These are phyloP conservation scores for Apoda limacodes DNA, from an alignment of 2,888 invertebrate species.

Conservation along the genomic window DNA sequence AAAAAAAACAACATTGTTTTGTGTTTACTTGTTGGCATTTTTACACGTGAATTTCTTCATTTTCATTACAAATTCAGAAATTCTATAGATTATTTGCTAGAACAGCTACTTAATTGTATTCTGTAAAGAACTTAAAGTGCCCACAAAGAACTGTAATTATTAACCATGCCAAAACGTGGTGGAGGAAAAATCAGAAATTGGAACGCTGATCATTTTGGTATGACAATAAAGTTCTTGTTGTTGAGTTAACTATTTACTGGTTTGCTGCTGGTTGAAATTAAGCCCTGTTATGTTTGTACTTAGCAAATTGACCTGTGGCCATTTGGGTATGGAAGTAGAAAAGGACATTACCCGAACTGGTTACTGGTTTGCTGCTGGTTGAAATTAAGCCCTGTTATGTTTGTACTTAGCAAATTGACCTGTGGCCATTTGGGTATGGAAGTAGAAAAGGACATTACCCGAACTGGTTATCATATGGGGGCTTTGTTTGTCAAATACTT, in stretches of 20 bases:
- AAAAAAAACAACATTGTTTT: no score
- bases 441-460: no score
- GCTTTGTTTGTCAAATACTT: no score
- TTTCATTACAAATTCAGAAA: no score
- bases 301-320: constrained; percentile 49
- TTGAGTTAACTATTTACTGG: no score
- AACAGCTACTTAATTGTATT: no score
- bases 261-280: neutral
- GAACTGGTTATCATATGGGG: no score
- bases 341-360: no score
- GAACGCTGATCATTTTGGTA: constrained; percentile 53
- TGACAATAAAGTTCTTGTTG: no score
- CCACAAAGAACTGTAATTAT: neutral
- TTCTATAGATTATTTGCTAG: no score
- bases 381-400: neutral
- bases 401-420: constrained; percentile 40
- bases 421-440: constrained; percentile 50
- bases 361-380: neutral
- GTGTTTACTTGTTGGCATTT: no score
- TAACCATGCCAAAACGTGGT: constrained; percentile 61
- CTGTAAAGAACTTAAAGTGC: constrained; percentile 5
- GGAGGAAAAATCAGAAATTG: constrained; percentile 47
- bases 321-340: constrained; percentile 52
- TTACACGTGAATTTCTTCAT: no score
- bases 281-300: neutral